Evolutionary conservation across 2,888 invertebrate species (phyloP), one percentile per base, ranked within the genome.

Genomic region (Ectemnius continuus): DNA sequence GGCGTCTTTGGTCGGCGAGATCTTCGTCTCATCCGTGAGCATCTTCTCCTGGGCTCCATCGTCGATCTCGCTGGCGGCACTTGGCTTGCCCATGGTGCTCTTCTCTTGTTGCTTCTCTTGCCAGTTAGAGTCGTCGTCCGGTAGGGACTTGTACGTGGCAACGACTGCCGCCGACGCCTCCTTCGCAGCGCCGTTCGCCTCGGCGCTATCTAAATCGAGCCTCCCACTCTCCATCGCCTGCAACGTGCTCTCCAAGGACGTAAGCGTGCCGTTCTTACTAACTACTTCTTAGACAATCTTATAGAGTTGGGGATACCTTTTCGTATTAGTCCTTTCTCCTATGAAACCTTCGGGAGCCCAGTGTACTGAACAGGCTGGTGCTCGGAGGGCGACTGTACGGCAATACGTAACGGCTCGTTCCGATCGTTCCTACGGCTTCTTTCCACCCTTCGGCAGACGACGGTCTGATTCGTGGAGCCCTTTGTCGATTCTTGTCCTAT

Each of bases 31-130:
- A 2, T 90, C 89, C 61, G 87, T 88, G 46, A 91, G 89, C 91
- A 91, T 91, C 16, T 86, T 87, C 23, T 91, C 90, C 16, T 88
- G 83, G 0, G 87, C 90, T 4, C 84, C 90, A 80, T 91, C 90
- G 57, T 89, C 88, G 70, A 82, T 66, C 11, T 89, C 89, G 4
- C 70, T 76, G 4, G 88, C 88, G 23, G 85, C 85, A 67, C 88
- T 88, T 56, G 86, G 84, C 64, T 90, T 88, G 2, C 86, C 88
- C 91, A 91, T 88, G 36, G 36, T 11, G 8, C 6, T 26, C 1
- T 73, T 47, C n/a, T 82, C 76, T 4, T 45, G 28, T 11, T 23
- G 8, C 18, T 73, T 82, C 57, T 28, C 66, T 59, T 79, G 79
- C 81, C 78, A 80, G 59, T 81, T 79, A 0, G 76, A 69, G 66